Base-by-base conservation (phyloP, 2,113 vertebrate genomes). In the Morone saxatilis region DNA sequence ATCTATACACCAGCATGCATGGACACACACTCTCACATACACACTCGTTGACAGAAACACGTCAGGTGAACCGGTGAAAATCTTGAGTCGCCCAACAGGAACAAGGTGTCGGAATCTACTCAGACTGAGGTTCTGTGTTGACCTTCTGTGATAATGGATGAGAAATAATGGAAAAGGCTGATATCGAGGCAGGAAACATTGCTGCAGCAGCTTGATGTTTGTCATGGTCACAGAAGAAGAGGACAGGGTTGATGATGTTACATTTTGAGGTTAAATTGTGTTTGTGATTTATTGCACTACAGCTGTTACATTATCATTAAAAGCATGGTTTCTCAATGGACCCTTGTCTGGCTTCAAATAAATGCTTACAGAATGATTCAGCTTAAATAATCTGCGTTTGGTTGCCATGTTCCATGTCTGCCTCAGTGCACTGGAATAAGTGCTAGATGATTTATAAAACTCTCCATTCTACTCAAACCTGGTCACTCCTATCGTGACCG, bases 61-160 rank as follows among this genome's bases (percentile, higher is more conserved):
- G 48, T 72, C 83, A 86, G 80, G 81, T 90, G 88, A 88, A 91
- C 61, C 41, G 53, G 40, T 80, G 78, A 87, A 87, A 90, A 89
- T 89, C 51, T 31, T 81, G 38, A 81, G 80, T 81, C 16, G 5
- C 71, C 80, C 88, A 78, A 83, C 81, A 87, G 83, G 78, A 88
- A 89, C 87, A 89, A 84, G 78, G 86, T 81, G 85, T 84, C 71
- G 82, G 71, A 86, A 74, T 87, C 78, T 80, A 82, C 83, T 91
- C 76, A 76, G 81, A 51, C 81, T 83, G 89, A 81, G 88, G 85
- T 89, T 90, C 20, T 59, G 60, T 54, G 82, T 80, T 92, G 89
- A 92, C 90, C 91, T 93, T 89, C 81, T 88, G 57, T 53, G 86
- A 87, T 87, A 92, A 92, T 93, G 86, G 90, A 92, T 80, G 77